Evolutionary conservation across 2,888 invertebrate species (phyloP).

Genomic region (Actias luna): DNA sequence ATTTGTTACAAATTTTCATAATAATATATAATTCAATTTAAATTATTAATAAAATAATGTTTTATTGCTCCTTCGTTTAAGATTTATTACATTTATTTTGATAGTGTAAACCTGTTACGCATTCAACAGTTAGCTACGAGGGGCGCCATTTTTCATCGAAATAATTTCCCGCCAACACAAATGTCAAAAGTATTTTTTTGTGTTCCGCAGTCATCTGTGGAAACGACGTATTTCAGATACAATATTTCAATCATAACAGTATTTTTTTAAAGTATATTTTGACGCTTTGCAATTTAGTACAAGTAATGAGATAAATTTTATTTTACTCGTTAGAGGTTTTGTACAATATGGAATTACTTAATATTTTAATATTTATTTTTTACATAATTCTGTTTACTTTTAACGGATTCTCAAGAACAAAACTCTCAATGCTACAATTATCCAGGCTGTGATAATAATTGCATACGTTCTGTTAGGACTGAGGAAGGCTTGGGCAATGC

Average conservation of each 20-base stretch:
- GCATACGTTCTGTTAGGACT: too few species aligned
- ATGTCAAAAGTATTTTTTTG: conserved; percentile 28
- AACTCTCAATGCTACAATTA: too few species aligned
- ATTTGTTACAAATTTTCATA: too few species aligned
- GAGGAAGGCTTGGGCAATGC: too few species aligned
- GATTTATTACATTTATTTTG: not conserved
- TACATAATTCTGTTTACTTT: too few species aligned
- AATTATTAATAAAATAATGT: not conserved
- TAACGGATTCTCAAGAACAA: too few species aligned
- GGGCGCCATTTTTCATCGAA: conserved; percentile 25
- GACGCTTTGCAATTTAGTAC: too few species aligned
- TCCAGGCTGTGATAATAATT: too few species aligned
- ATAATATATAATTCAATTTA: not conserved
- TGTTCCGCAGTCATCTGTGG: not conserved
- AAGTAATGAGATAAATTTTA: too few species aligned
- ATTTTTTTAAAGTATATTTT: not conserved
- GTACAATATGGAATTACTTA: too few species aligned
- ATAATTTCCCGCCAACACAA: conserved; percentile 31
- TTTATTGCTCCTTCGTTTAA: not conserved
- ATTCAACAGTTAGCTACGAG: conserved; percentile 22
- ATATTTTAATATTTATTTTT: too few species aligned
- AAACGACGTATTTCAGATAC: not conserved
- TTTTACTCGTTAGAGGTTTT: too few species aligned
- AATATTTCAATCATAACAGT: not conserved
- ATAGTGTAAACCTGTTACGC: conserved; percentile 18